phyloP scores from a whole-genome alignment of 2,888 invertebrate species.

The Eubasilissa splendida region DNA sequence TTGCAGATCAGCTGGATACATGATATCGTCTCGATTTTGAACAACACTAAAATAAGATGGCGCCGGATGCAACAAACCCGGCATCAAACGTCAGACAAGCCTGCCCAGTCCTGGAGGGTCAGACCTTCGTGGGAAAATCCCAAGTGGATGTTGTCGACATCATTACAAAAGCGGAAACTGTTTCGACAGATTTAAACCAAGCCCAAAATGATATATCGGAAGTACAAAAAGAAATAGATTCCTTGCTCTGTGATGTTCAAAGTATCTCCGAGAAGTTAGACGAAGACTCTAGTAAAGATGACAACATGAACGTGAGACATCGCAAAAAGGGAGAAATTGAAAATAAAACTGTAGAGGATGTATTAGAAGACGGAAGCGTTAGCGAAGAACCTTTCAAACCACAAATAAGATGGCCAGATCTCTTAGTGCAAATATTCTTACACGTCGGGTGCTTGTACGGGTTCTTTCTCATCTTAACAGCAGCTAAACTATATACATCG shows the following conservation, averaged over 20 bases:
- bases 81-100: constrained; percentile 41
- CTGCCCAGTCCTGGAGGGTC: constrained; percentile 36
- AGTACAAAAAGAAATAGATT: constrained; percentile 23
- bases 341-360: not conserved
- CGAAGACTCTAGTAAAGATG: constrained; percentile 3
- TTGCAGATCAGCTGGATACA: not conserved
- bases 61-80: constrained; percentile 53
- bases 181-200: not conserved
- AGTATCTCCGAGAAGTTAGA: not conserved
- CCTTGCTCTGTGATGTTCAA: constrained; percentile 20
- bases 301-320: constrained; percentile 29
- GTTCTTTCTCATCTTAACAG: constrained; percentile 76
- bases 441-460: constrained; percentile 82
- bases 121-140: not conserved
- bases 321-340: constrained; percentile 16
- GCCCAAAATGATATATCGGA: not conserved
- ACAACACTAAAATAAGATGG: constrained; percentile 43
- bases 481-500: constrained; percentile 76
- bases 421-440: constrained; percentile 79
- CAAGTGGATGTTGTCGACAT: not conserved
- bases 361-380: constrained; percentile 8
- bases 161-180: not conserved
- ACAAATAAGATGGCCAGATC: constrained; percentile 79
- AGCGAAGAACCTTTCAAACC: constrained; percentile 33
- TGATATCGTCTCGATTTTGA: not conserved